Evolutionary conservation across 1,140 invertebrate genomes (phyloP), one percentile per base, ranked within the genome.

Genomic region (Zaprionus davidi): DNA sequence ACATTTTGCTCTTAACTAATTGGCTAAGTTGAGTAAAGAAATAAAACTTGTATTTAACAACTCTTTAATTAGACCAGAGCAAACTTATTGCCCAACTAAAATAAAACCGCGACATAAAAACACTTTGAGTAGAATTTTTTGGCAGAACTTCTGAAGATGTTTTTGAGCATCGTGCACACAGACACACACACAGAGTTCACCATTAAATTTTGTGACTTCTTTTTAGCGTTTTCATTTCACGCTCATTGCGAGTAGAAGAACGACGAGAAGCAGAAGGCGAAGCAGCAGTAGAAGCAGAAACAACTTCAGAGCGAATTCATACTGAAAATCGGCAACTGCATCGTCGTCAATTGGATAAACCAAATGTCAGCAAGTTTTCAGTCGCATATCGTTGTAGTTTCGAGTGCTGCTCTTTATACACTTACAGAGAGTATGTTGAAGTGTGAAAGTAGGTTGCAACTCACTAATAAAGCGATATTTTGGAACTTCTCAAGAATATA

Each of bases 301-400:
- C 41, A 46, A 46, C 41, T 46, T 17, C 6, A 46, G 41, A 46
- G 41, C 41, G 41, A 46, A 46, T 46, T 46, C 41, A 46, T 51
- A 72, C 12, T 59, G 53, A 63, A 44, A 71, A 44, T 24, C 51
- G 28, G 49, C 66, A 72, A 67, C 68, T 67, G 51, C 66, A 78
- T 60, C 79, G 82, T 78, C 70, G 78, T 71, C 82, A 84, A 81
- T 76, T 79, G 76, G 79, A 62, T 64, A 83, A 87, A 68, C 81
- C 51, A 79, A 79, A 88, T 88, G 84, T 85, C 84, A 88, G 84
- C 84, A 88, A 88, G 62, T 85, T 84, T 85, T 78, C 46, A 62
- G 69, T 62, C 22, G 38, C 67, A 77, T 71, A 72, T 82, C 62
- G 64, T 51, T 65, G 66, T 53, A 56, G 44, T 31, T 31, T 46